Evolutionary conservation across 2,113 vertebrate genomes (phyloP), one percentile per base, ranked within the genome.

Genomic region (Platysteira castanea): DNA sequence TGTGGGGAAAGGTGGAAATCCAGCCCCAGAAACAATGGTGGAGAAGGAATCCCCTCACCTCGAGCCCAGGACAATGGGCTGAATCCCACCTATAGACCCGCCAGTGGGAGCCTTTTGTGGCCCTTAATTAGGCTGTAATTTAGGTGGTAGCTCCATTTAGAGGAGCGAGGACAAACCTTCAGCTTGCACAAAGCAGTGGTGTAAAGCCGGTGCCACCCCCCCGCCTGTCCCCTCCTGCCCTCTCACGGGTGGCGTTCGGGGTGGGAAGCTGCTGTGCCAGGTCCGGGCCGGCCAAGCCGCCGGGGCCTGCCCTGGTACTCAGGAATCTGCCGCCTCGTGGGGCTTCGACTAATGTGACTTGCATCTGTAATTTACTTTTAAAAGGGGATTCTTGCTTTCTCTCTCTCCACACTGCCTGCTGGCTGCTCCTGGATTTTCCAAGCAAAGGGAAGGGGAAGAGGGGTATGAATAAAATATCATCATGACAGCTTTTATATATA

Each of bases 401-500:
- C 70, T 93, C 93, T 87, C 94, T 71, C 86, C 77, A 42, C 60
- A 83, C 94, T 94, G 95, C 95, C 88, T 96, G 86, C 93, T 94
- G 82, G 89, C 87, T 94, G 96, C 83, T 95, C 95, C 94, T 94
- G 97, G 95, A 96, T 96, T 96, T 97, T 97, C 97, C 96, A 91
- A 89, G 92, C 94, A 95, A 93, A 93, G 86, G 91, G 88, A 94
- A 97, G 93, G 90, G 93, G 93, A 95, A 93, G 87, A 97, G 87
- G 93, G 93, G 88, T 91, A 97, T 97, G 97, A 97, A 97, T 97
- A 96, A 97, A 97, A 97, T 96, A 97, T 97, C 86, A 95, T 81
- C 86, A 49, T 89, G 90, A 93, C 96, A 95, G 92, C 90, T 97
- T 95, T 96, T 96, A 91, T 96, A 96, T 90, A 96, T 90, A 96